phyloP scores from a whole-genome alignment of 2,113 vertebrate genomes.

The Pipa parva region DNA sequence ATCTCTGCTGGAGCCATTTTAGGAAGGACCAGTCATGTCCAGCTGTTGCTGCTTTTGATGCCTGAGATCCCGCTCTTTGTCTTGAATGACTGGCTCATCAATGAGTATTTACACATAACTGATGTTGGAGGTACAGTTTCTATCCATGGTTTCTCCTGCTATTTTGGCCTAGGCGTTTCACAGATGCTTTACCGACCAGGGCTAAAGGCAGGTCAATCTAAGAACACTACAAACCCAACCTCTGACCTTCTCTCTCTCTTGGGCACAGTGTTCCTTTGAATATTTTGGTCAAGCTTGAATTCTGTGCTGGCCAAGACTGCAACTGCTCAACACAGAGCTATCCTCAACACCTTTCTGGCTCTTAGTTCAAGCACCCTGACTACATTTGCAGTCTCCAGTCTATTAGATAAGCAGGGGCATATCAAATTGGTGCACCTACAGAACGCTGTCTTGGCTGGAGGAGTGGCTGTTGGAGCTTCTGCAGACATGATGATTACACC shows the following conservation, averaged over 20 bases:
- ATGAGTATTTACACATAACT: slow-evolving; percentile 61
- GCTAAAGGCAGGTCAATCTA: slow-evolving; percentile 45
- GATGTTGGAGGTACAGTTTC: slow-evolving; percentile 77
- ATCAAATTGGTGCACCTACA: slow-evolving; percentile 70
- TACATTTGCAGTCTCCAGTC: slow-evolving; percentile 60
- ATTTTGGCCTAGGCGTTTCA: slow-evolving; percentile 74
- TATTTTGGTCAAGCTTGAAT: slow-evolving; percentile 80
- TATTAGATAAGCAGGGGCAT: slow-evolving; percentile 65
- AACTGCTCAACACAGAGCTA: slow-evolving; percentile 64
- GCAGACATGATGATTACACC: slow-evolving; percentile 71
- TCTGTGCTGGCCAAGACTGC: slow-evolving; percentile 60
- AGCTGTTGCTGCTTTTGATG: slow-evolving; percentile 71
- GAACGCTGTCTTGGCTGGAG: slow-evolving; percentile 75
- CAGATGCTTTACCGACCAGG: slow-evolving; percentile 63
- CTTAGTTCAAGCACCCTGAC: slow-evolving; percentile 64
- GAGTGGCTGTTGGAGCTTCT: slow-evolving; percentile 66
- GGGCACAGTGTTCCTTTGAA: slow-evolving; percentile 77
- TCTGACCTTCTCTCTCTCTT: slow-evolving; percentile 70
- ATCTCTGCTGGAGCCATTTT: slow-evolving; percentile 74
- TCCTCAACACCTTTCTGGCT: slow-evolving; percentile 71
- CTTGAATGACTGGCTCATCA: slow-evolving; percentile 65
- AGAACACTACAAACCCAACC: slow-evolving; percentile 59
- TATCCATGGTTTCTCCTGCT: slow-evolving; percentile 78
- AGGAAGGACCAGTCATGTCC: slow-evolving; percentile 73
- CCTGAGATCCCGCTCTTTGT: slow-evolving; percentile 70